phyloP scores from a whole-genome alignment of 2,113 vertebrate species.

The Lycaon pictus region DNA sequence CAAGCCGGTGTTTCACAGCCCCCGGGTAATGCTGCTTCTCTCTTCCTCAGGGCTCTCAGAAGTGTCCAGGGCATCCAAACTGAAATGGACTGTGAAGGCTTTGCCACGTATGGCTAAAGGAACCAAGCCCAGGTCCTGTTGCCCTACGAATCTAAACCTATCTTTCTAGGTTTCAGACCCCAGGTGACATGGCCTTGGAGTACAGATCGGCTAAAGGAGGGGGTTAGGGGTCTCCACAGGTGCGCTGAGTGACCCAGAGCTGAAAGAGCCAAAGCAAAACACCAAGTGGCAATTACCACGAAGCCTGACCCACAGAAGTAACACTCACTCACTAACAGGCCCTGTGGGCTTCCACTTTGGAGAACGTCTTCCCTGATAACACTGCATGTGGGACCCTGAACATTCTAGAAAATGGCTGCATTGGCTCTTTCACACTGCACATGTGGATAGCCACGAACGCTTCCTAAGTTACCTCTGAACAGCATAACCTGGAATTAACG shows the following conservation, averaged over 20 bases:
- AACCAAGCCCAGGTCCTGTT: not conserved
- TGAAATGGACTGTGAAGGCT: not conserved
- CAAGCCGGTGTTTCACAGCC: not conserved
- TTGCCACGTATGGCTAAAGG: not conserved
- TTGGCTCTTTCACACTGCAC: not conserved
- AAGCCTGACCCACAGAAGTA: not conserved
- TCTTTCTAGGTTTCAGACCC: not conserved
- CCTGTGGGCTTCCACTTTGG: not conserved
- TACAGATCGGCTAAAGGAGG: not conserved
- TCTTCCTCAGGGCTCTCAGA: not conserved
- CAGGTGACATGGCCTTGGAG: not conserved
- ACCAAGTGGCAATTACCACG: not conserved
- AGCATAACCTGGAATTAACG: not conserved
- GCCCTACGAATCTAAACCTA: no score
- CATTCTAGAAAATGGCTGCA: conserved; percentile 29
- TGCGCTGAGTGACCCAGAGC: not conserved
- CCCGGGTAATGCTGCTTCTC: not conserved
- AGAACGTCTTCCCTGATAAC: not conserved
- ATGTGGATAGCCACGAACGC: not conserved
- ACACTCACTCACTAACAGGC: not conserved
- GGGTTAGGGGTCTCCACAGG: not conserved
- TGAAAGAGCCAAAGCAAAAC: not conserved
- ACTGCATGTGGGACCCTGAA: not conserved
- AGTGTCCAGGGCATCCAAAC: not conserved
- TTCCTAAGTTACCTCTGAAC: not conserved